Evolutionary conservation across 1,140 invertebrate genomes (phyloP).

Genomic region (Trachymyrmex septentrionalis): DNA sequence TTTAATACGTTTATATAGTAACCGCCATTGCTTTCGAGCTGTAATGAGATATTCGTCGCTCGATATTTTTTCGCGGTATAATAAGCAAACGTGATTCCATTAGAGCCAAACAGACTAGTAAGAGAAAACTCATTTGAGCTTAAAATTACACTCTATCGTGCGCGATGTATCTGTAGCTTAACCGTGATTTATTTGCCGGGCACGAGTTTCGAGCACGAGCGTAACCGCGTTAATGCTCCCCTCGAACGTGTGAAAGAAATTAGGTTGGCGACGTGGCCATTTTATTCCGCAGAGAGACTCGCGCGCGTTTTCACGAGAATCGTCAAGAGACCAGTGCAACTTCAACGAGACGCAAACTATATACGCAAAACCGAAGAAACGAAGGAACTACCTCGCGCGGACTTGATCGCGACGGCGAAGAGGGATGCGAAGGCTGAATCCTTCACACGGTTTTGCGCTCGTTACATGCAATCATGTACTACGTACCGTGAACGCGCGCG

Average conservation of each 20-base stretch:
- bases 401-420: conserved; percentile 6
- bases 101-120: background rate
- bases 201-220: conserved; percentile 23
- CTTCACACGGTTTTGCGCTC: conserved; percentile 76
- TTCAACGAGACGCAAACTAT: conserved; percentile 37
- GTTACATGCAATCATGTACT: conserved; percentile 65
- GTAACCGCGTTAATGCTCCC: conserved; percentile 5
- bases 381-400: conserved; percentile 18
- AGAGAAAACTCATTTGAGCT: conserved; percentile 38
- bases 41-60: conserved; percentile 24
- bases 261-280: conserved; percentile 31
- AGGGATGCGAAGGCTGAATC: conserved; percentile 56
- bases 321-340: background rate
- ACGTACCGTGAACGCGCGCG: conserved; percentile 57
- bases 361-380: conserved; percentile 23
- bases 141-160: conserved; percentile 33
- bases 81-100: conserved; percentile 32
- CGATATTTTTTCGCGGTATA: conserved; percentile 21
- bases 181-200: conserved; percentile 43
- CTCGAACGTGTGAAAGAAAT: conserved; percentile 28
- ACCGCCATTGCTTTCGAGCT: background rate
- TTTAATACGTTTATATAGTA: conserved; percentile 4
- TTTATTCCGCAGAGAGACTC: conserved; percentile 3
- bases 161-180: background rate
- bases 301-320: background rate